These are phyloP conservation scores for Amphibalanus amphitrite DNA, from an alignment of 1,140 invertebrate genomes.

Conservation along the genomic window DNA sequence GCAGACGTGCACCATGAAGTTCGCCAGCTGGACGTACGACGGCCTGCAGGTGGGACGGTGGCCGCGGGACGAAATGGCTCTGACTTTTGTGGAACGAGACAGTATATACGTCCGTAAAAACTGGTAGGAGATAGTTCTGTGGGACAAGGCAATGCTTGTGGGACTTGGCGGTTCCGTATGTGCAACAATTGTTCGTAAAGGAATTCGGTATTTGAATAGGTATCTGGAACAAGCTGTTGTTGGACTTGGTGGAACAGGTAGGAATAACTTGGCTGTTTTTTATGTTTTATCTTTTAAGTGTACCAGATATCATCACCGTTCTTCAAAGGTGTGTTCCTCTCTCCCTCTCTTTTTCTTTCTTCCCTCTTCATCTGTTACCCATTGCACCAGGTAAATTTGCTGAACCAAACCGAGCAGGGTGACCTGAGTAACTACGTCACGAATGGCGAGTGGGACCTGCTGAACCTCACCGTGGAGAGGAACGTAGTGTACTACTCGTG, in stretches of 20 bases:
- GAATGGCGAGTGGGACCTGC: constrained; percentile 42
- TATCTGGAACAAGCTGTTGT: neutral
- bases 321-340: neutral
- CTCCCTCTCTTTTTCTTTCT: constrained; percentile 29
- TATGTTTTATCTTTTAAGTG: neutral
- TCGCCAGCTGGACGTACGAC: constrained; percentile 39
- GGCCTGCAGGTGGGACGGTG: constrained; percentile 25
- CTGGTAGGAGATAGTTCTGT: neutral
- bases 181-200: neutral
- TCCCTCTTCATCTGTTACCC: constrained; percentile 13
- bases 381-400: constrained; percentile 22
- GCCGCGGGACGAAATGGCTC: neutral
- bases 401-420: constrained; percentile 23
- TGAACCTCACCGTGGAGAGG: constrained; percentile 29
- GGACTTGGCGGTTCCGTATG: too few species aligned
- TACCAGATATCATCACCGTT: constrained; percentile 17
- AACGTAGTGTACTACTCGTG: constrained; percentile 32
- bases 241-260: neutral
- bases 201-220: neutral
- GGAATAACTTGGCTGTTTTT: neutral
- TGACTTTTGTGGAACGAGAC: neutral
- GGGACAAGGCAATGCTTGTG: too few species aligned
- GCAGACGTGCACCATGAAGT: constrained; percentile 26
- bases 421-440: constrained; percentile 29
- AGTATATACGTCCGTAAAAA: neutral